Percentiles rank a stretch among this genome's conserved stretches.
phyloP scores from a whole-genome alignment of 2,113 vertebrate species.

The Petaurus breviceps region DNA sequence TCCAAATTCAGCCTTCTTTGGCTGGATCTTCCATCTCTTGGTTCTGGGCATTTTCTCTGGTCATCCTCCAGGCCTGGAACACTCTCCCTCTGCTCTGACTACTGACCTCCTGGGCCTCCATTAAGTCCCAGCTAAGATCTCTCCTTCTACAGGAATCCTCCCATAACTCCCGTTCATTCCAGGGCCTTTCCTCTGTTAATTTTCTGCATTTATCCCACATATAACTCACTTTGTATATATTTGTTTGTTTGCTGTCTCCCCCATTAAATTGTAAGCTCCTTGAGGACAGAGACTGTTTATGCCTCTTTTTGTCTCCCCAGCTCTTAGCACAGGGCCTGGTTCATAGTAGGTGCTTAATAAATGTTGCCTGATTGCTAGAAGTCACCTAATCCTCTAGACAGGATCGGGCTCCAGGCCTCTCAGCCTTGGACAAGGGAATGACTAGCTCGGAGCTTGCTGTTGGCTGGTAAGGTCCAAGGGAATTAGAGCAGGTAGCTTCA shows the following conservation, averaged over 20 bases:
- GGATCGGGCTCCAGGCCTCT: background rate
- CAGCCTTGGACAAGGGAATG: too few species aligned
- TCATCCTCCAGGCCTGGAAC: background rate
- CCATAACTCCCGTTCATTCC: background rate
- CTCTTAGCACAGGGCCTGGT: too few species aligned
- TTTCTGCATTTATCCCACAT: too few species aligned
- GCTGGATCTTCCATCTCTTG: background rate
- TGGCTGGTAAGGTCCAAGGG: background rate
- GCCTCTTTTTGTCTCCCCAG: background rate
- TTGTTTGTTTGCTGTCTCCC: background rate
- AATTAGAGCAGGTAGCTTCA: background rate
- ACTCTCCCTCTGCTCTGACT: background rate
- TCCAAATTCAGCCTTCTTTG: background rate
- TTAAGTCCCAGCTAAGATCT: background rate
- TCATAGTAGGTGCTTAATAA: too few species aligned
- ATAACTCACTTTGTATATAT: background rate
- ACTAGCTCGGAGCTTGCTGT: too few species aligned
- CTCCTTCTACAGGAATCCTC: background rate
- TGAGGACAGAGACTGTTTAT: too few species aligned
- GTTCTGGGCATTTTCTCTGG: background rate
- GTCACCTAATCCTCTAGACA: background rate
- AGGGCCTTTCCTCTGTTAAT: background rate
- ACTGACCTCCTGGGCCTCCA: background rate
- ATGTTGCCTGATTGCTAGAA: too few species aligned
- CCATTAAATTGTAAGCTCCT: background rate